Conservation (phyloP, 2,888 invertebrate genomes). For the Zootermopsis nevadensis region DNA sequence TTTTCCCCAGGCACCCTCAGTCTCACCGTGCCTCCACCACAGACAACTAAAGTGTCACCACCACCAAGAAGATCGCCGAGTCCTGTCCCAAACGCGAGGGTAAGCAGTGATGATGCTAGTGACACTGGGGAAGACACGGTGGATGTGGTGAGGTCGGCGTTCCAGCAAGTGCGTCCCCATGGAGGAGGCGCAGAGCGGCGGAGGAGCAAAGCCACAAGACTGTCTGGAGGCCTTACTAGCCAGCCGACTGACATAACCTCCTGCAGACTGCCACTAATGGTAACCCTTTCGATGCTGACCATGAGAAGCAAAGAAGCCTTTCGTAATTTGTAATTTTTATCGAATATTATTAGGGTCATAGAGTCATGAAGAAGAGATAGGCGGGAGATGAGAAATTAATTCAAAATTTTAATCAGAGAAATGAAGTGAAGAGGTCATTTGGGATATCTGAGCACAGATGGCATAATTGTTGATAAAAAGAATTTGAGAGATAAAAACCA, state of each 20-base stretch:
- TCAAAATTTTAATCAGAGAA: no score
- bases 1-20: slow-evolving; percentile 27
- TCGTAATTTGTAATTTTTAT: no score
- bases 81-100: slow-evolving; percentile 64
- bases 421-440: no score
- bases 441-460: no score
- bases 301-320: no score
- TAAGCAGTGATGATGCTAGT: slow-evolving; percentile 70
- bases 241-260: not conserved
- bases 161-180: slow-evolving; percentile 70
- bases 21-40: slow-evolving; percentile 29
- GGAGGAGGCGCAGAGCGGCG: slow-evolving; percentile 5
- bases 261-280: no score
- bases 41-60: slow-evolving; percentile 54
- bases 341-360: no score
- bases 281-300: no score
- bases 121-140: slow-evolving; percentile 75
- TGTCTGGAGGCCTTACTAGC: slow-evolving; percentile 81
- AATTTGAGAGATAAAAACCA: no score
- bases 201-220: slow-evolving; percentile 67
- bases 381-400: no score
- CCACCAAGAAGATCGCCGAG: slow-evolving; percentile 70
- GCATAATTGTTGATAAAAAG: no score
- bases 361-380: no score
- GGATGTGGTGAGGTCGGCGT: slow-evolving; percentile 81